Percentiles rank a stretch among this genome's conserved stretches.
Evolutionary conservation across 2,888 invertebrate genomes (phyloP).

Genomic region (Dryococelus australis): DNA sequence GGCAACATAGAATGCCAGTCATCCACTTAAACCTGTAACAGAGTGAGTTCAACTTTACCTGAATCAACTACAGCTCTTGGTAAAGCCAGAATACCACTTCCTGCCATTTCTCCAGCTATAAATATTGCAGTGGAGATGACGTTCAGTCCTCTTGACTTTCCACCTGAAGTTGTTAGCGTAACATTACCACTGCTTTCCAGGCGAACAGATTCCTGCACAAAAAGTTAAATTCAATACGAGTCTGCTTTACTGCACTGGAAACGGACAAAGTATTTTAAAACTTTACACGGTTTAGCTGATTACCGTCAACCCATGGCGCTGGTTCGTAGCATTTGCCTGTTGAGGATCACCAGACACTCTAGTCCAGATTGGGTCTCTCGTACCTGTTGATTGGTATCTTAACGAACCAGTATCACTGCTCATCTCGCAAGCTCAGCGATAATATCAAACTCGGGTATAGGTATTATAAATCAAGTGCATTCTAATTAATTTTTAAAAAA

Average conservation of each 20-base stretch:
- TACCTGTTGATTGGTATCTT: constrained; percentile 44
- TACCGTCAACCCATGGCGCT: not conserved
- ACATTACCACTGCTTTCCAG: not conserved
- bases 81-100: constrained; percentile 74
- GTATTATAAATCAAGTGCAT: no score
- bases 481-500: no score
- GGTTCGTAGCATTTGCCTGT: constrained; percentile 41
- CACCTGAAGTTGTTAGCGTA: not conserved
- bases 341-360: constrained; percentile 53
- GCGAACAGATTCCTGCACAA: constrained; percentile 35
- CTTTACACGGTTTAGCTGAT: not conserved
- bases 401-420: not conserved
- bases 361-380: constrained; percentile 55
- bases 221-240: constrained; percentile 26
- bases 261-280: not conserved
- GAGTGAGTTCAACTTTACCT: constrained; percentile 58
- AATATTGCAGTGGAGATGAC: constrained; percentile 66
- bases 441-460: not conserved
- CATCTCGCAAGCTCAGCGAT: not conserved
- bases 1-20: no score
- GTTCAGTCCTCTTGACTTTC: constrained; percentile 55
- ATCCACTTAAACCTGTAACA: no score
- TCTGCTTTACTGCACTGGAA: not conserved
- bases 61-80: constrained; percentile 70
- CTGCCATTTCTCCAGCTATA: constrained; percentile 75